These are phyloP conservation scores for Channa maculata DNA, from an alignment of 2,113 vertebrate genomes.

Conservation along the genomic window DNA sequence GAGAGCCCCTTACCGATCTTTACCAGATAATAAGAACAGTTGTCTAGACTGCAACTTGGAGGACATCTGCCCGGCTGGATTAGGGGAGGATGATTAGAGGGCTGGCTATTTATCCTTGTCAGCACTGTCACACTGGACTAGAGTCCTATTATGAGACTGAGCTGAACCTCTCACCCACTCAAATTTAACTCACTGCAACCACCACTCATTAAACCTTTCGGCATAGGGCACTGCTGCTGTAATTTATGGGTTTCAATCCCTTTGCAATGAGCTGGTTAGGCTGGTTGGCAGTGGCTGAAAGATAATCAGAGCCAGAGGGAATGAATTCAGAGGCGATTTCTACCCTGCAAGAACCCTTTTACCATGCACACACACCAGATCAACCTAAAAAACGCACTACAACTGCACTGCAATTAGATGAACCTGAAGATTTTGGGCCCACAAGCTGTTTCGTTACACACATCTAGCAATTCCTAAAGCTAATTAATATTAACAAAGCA, in stretches of 20 bases:
- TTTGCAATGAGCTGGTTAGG: conserved; percentile 21
- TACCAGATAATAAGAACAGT: conserved; percentile 61
- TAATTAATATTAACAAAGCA: conserved; percentile 74
- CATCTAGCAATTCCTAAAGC: conserved; percentile 51
- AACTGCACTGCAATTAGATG: background rate
- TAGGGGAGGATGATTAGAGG: conserved; percentile 68
- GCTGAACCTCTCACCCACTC: conserved; percentile 25
- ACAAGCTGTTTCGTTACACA: conserved; percentile 56
- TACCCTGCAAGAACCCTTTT: conserved; percentile 11
- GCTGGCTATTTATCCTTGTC: conserved; percentile 72
- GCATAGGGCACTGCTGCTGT: background rate
- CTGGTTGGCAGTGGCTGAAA: conserved; percentile 4
- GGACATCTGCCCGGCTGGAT: conserved; percentile 67
- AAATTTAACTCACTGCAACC: conserved; percentile 6
- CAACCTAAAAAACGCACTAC: background rate
- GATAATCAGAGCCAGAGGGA: conserved; percentile 5
- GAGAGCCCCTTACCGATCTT: conserved; percentile 47
- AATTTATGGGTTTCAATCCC: conserved; percentile 8
- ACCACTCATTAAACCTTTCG: conserved; percentile 27
- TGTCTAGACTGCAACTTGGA: conserved; percentile 46
- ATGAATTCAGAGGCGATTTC: conserved; percentile 11
- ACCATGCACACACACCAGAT: no score
- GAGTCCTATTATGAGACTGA: conserved; percentile 7
- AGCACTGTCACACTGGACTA: conserved; percentile 52
- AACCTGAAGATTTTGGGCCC: conserved; percentile 10